These are phyloP conservation scores for Rhogogaster chlorosoma DNA, from an alignment of 2,888 invertebrate genomes.

Conservation along the genomic window DNA sequence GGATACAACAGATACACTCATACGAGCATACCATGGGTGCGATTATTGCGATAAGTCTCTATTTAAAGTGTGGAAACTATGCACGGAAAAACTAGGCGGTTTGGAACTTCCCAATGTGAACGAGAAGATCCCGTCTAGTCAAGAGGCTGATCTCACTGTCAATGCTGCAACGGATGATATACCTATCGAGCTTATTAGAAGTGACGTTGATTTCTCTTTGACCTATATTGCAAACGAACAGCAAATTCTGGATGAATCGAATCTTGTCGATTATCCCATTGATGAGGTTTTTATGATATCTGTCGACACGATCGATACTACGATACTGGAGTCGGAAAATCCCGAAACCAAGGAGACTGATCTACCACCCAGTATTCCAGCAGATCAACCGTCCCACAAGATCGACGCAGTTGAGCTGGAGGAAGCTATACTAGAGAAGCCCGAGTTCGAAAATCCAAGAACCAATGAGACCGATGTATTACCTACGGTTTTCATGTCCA, in stretches of 20 bases:
- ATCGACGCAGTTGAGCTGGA: not conserved
- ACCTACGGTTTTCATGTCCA: not conserved
- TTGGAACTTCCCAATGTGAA: not conserved
- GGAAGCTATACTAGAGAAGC: not conserved
- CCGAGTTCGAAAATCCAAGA: not conserved
- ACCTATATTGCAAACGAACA: slow-evolving; percentile 16
- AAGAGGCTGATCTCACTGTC: slow-evolving; percentile 3
- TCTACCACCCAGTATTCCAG: not conserved
- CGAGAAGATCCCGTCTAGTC: not conserved
- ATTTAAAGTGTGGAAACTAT: slow-evolving; percentile 23
- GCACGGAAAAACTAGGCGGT: slow-evolving; percentile 5
- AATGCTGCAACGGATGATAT: slow-evolving; percentile 11
- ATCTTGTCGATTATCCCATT: not conserved
- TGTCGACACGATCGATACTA: not conserved
- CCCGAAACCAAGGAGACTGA: not conserved
- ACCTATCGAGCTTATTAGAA: slow-evolving; percentile 1
- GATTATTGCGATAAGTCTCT: not conserved
- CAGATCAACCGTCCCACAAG: not conserved
- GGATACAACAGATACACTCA: slow-evolving; percentile 17
- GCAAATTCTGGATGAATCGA: slow-evolving; percentile 16
- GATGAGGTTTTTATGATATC: not conserved
- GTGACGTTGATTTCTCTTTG: slow-evolving; percentile 6
- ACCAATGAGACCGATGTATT: not conserved
- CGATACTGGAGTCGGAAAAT: slow-evolving; percentile 4
- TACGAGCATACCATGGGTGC: not conserved